Evolutionary conservation across 2,797 vertebrate species (phyloP).

Genomic region (Sarcophilus harrisii): DNA sequence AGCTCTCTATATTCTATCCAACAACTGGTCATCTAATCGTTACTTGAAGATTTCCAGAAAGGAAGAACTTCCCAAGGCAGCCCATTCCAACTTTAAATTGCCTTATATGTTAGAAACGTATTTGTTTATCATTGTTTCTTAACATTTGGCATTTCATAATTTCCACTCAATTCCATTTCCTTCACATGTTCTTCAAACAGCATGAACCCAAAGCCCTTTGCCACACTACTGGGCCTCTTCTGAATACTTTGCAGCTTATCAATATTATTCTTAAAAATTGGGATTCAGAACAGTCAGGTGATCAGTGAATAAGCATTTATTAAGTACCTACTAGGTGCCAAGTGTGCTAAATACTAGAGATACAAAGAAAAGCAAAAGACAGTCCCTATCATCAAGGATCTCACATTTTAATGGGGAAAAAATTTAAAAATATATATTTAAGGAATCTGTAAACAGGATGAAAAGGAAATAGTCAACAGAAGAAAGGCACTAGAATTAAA

Average conservation of each 20-base stretch:
- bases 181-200: not conserved
- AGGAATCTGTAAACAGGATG: too few species aligned
- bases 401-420: not conserved
- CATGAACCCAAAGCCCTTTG: not conserved
- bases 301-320: too few species aligned
- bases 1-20: not conserved
- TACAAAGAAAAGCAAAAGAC: not conserved
- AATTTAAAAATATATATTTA: too few species aligned
- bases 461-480: too few species aligned
- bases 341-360: not conserved
- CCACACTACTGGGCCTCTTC: not conserved
- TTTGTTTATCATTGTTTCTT: not conserved
- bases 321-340: not conserved
- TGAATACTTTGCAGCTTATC: not conserved
- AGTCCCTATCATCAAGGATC: not conserved
- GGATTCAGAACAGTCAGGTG: not conserved
- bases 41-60: not conserved
- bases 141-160: not conserved
- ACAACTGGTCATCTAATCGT: not conserved
- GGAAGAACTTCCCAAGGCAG: not conserved
- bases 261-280: not conserved
- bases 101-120: not conserved
- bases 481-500: too few species aligned
- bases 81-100: not conserved
- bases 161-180: not conserved